Percentiles rank a stretch among this genome's conserved stretches.
phyloP scores from a whole-genome alignment of 2,113 vertebrate species.

The Protobothrops mucrosquamatus region DNA sequence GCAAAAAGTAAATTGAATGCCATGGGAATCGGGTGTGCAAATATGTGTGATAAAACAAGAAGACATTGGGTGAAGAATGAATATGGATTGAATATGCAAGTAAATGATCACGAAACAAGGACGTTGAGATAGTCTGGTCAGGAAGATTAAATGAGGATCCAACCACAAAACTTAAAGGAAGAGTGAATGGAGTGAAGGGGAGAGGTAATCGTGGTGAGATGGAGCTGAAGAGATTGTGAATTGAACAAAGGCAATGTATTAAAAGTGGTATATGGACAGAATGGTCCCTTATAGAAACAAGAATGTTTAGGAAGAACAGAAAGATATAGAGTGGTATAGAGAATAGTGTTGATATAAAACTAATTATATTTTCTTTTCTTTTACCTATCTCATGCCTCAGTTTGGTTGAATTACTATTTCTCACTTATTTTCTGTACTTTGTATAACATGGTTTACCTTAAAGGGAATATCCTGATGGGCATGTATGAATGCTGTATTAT shows the following conservation, averaged over 20 bases:
- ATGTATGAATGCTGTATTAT: background rate
- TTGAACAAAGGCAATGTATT: background rate
- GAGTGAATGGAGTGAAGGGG: background rate
- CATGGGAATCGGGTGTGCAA: background rate
- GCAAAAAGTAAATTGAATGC: background rate
- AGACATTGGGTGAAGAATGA: background rate
- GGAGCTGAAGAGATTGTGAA: background rate
- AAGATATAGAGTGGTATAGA: background rate
- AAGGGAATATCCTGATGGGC: background rate
- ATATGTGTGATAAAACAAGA: background rate
- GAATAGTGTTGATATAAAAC: background rate
- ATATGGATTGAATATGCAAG: background rate
- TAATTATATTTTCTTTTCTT: background rate
- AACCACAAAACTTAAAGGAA: background rate
- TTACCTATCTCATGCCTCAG: background rate
- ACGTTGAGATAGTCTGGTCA: background rate
- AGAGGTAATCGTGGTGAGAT: background rate
- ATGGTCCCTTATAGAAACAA: background rate
- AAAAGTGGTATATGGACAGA: background rate
- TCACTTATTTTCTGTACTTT: background rate
- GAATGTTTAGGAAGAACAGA: background rate
- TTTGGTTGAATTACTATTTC: background rate
- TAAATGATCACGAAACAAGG: background rate
- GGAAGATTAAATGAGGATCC: background rate
- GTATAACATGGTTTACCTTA: background rate